phyloP scores from a whole-genome alignment of 2,797 vertebrate genomes.

The Australoheros facetus region DNA sequence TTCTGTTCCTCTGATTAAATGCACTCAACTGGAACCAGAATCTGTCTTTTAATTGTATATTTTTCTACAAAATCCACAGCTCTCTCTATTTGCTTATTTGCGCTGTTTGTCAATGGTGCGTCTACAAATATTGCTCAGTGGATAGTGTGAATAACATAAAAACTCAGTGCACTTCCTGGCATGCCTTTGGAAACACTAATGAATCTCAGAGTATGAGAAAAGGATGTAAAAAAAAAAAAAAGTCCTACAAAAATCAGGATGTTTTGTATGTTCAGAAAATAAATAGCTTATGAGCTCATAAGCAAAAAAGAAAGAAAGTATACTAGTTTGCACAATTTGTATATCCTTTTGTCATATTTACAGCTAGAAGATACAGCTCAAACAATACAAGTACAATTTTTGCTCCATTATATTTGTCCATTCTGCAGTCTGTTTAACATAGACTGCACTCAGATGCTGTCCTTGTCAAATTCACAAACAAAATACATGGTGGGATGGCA shows the following conservation, averaged over 20 bases:
- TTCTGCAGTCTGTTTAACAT: not conserved
- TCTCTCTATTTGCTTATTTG: slow-evolving; percentile 26
- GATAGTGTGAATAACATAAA: slow-evolving; percentile 41
- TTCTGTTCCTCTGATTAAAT: slow-evolving; percentile 46
- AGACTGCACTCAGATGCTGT: slow-evolving; percentile 72
- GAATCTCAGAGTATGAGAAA: slow-evolving; percentile 18
- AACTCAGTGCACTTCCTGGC: slow-evolving; percentile 11
- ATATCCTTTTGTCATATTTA: slow-evolving; percentile 51
- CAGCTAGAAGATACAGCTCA: slow-evolving; percentile 6
- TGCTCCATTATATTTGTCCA: not conserved
- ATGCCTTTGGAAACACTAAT: slow-evolving; percentile 18
- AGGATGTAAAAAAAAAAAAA: not conserved
- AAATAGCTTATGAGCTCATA: slow-evolving; percentile 38
- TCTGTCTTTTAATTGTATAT: slow-evolving; percentile 37
- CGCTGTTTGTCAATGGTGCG: slow-evolving; percentile 24
- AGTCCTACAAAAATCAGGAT: not conserved
- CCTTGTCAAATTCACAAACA: slow-evolving; percentile 97
- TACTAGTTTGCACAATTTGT: slow-evolving; percentile 29
- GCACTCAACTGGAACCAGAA: slow-evolving; percentile 26
- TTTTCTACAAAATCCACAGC: slow-evolving; percentile 25
- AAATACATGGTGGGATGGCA: slow-evolving; percentile 96
- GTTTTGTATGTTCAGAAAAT: slow-evolving; percentile 35
- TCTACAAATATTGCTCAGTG: slow-evolving; percentile 15
- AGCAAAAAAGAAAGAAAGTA: slow-evolving; percentile 4
- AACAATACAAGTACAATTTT: not conserved